These are phyloP conservation scores for Bombylius major DNA, from an alignment of 2,888 invertebrate species.

Conservation along the genomic window DNA sequence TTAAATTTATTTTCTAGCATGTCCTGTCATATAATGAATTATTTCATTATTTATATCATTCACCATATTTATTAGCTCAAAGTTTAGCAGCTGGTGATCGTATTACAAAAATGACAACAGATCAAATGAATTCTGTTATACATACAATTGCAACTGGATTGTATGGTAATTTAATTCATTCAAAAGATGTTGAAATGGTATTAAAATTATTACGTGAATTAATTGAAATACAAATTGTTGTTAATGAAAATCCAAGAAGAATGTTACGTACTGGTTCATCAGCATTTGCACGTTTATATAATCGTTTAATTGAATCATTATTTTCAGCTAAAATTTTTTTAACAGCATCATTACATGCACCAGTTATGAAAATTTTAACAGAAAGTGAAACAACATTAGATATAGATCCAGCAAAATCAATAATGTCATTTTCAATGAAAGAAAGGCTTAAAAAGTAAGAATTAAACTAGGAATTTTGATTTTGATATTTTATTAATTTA, in stretches of 20 bases:
- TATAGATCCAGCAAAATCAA: constrained; percentile 76
- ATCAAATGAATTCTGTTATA: constrained; percentile 30
- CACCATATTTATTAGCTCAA: constrained; percentile 56
- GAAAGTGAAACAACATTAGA: constrained; percentile 87
- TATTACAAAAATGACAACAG: constrained; percentile 30
- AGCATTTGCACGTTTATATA: constrained; percentile 76
- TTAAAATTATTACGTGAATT: constrained; percentile 52
- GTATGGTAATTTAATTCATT: constrained; percentile 61
- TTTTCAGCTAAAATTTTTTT: constrained; percentile 87
- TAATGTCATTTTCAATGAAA: constrained; percentile 25
- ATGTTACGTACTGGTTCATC: constrained; percentile 74
- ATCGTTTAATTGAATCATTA: constrained; percentile 76
- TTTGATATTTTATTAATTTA: too few relatives aligned
- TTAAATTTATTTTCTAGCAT: constrained; percentile 28
- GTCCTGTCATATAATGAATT: constrained; percentile 55
- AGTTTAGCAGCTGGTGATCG: constrained; percentile 56
- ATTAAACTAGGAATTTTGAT: not conserved
- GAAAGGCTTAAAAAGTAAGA: constrained; percentile 45
- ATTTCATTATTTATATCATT: constrained; percentile 51
- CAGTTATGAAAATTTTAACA: constrained; percentile 80
- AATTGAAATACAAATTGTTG: constrained; percentile 57
- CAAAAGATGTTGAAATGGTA: constrained; percentile 58
- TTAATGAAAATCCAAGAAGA: constrained; percentile 56
- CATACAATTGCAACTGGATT: constrained; percentile 45
- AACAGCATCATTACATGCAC: constrained; percentile 80